Evolutionary conservation across 2,797 vertebrate species (phyloP).

Genomic region (Schizothorax lantsangensis): DNA sequence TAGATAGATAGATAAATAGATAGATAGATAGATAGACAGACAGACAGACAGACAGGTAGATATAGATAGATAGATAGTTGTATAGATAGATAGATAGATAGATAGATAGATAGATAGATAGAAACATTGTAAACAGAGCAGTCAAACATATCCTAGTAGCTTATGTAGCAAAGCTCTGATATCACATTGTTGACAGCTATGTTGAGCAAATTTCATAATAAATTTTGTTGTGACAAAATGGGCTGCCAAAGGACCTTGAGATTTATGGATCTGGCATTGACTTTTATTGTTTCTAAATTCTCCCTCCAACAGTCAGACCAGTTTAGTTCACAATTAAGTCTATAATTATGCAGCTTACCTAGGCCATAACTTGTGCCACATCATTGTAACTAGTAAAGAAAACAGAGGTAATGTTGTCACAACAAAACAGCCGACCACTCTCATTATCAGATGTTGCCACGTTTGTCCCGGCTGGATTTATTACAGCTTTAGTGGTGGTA

Average conservation of each 20-base stretch:
- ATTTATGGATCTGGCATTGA: conserved; percentile 37
- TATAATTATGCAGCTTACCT: conserved; percentile 36
- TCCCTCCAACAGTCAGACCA: conserved; percentile 27
- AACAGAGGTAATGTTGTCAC: conserved; percentile 44
- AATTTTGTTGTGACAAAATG: conserved; percentile 21
- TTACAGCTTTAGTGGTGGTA: conserved; percentile 2
- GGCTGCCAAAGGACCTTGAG: conserved; percentile 4
- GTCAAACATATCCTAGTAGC: not conserved
- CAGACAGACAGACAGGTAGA: not conserved
- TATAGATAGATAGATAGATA: not conserved
- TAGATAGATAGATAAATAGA: not conserved
- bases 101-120: not conserved
- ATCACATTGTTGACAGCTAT: conserved; percentile 17
- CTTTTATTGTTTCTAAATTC: conserved; percentile 16
- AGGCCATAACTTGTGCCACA: not conserved
- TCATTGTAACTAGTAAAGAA: conserved; percentile 35
- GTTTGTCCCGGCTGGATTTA: conserved; percentile 20
- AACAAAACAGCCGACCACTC: conserved; percentile 14
- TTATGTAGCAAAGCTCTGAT: conserved; percentile 15
- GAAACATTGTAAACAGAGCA: not conserved
- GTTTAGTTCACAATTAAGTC: conserved; percentile 37
- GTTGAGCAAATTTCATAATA: conserved; percentile 19
- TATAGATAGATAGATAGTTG: not conserved
- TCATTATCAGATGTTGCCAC: conserved; percentile 3
- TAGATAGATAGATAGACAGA: not conserved